Conservation (phyloP, 2,113 vertebrate species). For the Dasyornis broadbenti region DNA sequence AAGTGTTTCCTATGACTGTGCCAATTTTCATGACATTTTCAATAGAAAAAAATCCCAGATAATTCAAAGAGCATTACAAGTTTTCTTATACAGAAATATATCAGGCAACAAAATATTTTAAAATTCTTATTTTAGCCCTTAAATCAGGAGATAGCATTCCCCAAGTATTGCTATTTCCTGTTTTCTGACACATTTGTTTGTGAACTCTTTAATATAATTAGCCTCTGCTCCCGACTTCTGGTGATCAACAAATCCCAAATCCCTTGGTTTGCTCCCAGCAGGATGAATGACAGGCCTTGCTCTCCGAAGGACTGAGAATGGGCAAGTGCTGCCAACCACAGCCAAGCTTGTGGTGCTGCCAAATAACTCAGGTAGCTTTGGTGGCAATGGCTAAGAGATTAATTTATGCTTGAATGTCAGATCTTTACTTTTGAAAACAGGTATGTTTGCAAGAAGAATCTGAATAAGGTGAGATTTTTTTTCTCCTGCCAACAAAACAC, state of each 20-base stretch:
- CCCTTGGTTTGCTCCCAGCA: neutral
- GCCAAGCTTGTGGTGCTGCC: rapidly evolving
- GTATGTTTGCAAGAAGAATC: neutral
- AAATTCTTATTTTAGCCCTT: neutral
- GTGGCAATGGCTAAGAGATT: neutral
- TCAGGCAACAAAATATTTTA: neutral
- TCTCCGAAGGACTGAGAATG: neutral
- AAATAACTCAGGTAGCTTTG: neutral
- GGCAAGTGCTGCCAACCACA: neutral
- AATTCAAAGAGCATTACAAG: neutral
- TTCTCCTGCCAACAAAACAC: neutral
- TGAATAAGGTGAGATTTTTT: neutral
- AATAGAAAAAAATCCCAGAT: neutral
- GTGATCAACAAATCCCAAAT: neutral
- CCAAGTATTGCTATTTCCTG: neutral
- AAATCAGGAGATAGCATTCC: neutral
- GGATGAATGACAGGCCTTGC: neutral
- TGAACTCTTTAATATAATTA: neutral
- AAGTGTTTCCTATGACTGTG: neutral
- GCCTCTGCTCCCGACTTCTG: neutral
- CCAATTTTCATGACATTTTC: neutral
- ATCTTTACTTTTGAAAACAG: neutral
- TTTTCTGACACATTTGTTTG: neutral
- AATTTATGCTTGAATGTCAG: neutral
- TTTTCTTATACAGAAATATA: neutral